phyloP scores from a whole-genome alignment of 2,888 invertebrate genomes.

The Dicranocentrus wangi region DNA sequence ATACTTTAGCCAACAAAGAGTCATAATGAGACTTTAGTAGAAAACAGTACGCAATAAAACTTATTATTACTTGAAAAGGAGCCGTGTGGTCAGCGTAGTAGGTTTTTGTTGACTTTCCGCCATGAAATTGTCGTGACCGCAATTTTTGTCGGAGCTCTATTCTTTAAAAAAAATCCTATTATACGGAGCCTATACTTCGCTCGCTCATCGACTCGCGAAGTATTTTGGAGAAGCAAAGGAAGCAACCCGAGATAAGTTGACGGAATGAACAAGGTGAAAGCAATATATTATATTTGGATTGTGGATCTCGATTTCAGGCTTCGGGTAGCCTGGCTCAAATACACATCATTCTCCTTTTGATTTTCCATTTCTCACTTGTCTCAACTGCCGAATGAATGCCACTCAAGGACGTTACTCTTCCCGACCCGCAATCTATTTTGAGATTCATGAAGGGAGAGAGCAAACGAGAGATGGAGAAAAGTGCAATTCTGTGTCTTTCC shows the following conservation, averaged over 20 bases:
- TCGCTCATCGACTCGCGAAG: not conserved
- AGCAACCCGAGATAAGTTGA: constrained; percentile 51
- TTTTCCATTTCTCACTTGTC: constrained; percentile 63
- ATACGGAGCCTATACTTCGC: not conserved
- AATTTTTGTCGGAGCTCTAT: constrained; percentile 33
- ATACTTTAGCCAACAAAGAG: too few relatives aligned
- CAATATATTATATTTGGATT: constrained; percentile 55
- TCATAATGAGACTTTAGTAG: too few relatives aligned
- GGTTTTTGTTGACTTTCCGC: constrained; percentile 52
- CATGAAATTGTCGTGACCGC: constrained; percentile 61
- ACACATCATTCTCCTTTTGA: constrained; percentile 45
- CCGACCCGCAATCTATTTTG: constrained; percentile 6
- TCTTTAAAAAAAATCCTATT: not conserved
- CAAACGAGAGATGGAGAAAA: constrained; percentile 7
- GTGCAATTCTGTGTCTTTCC: constrained; percentile 2
- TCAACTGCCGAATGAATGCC: constrained; percentile 38
- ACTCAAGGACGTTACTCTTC: constrained; percentile 52
- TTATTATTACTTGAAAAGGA: too few relatives aligned
- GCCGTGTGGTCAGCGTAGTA: too few relatives aligned
- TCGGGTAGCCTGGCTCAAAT: not conserved
- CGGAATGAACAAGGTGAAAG: constrained; percentile 62
- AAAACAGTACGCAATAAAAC: too few relatives aligned
- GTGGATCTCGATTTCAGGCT: constrained; percentile 27
- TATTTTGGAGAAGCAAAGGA: constrained; percentile 13
- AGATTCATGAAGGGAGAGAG: not conserved